Evolutionary conservation across 2,888 invertebrate species (phyloP), one percentile per base, ranked within the genome.

Genomic region (Aleiodes testaceus): DNA sequence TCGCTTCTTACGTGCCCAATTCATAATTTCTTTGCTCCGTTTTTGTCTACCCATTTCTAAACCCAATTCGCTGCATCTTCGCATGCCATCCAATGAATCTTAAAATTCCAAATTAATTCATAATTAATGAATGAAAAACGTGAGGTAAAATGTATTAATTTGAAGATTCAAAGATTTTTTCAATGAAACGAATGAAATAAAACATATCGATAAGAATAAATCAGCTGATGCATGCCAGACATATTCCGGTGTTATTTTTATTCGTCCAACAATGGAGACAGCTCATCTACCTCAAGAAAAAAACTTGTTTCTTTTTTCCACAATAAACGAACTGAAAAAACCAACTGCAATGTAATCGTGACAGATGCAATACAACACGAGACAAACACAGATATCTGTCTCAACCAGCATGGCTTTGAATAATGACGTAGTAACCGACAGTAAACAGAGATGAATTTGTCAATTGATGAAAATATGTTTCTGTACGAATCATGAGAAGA

Each of bases 1-100:
- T 87, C 93, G 90, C 87, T 91, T 91, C 87, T 93, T 94, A 77
- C 91, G 90, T 14, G 92, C 93, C 94, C 94, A 94, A 80, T 92
- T 92, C 79, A 94, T 89, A 80, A 94, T 87, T 88, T 94, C 94
- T 85, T 91, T 91, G 82, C 92, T 93, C 81, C 93, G 90, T 84
- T 92, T 91, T 85, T 94, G 93, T 85, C 91, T 91, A 73, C 94
- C 94, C 85, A 90, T 91, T 82, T 94, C 93, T 78, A 91, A 88
- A 49, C 93, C 93, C 80, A 92, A 84, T 79, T 94, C 94, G 80
- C 91, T 91, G 79, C 92, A 91, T 81, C 91, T 90, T 81, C 91
- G 90, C 80, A 93, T 89, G 75, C 91, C 91, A 82, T 94, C 94
- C 82, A 92, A 89, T 69, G 94, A 93, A 88, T 94, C 94, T 94